phyloP scores from a whole-genome alignment of 2,888 invertebrate genomes.

The Drosophila nr. perissopoda region DNA sequence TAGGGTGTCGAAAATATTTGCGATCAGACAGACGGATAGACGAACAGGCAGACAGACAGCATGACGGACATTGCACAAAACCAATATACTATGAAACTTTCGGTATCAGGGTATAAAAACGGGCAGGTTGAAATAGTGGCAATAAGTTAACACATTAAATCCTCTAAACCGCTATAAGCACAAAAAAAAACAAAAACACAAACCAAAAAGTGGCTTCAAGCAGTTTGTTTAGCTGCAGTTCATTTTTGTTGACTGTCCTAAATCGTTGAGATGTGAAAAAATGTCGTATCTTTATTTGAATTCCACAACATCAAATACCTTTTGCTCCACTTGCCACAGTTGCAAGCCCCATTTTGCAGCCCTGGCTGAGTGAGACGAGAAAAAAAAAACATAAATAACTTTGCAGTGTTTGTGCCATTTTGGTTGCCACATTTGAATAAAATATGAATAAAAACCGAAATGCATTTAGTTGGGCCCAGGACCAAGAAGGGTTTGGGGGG shows the following conservation, averaged over 20 bases:
- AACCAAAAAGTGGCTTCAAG: not conserved
- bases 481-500: conserved; percentile 12
- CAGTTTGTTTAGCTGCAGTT: not conserved
- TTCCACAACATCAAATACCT: conserved; percentile 18
- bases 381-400: conserved; percentile 70
- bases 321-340: conserved; percentile 8
- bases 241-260: not conserved
- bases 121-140: not conserved
- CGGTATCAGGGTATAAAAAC: too few relatives aligned
- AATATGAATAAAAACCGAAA: conserved; percentile 80
- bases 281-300: conserved; percentile 29
- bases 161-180: not conserved
- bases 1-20: too few relatives aligned
- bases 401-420: conserved; percentile 79
- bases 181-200: not conserved
- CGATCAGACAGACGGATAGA: too few relatives aligned
- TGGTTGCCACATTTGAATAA: conserved; percentile 78
- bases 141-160: not conserved
- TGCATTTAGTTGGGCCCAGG: conserved; percentile 69
- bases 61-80: too few relatives aligned
- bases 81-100: too few relatives aligned
- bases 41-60: too few relatives aligned
- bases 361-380: conserved; percentile 30
- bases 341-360: conserved; percentile 39
- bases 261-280: conserved; percentile 8